Evolutionary conservation across 1,140 invertebrate species (phyloP).

Genomic region (Euglossa dilemma): DNA sequence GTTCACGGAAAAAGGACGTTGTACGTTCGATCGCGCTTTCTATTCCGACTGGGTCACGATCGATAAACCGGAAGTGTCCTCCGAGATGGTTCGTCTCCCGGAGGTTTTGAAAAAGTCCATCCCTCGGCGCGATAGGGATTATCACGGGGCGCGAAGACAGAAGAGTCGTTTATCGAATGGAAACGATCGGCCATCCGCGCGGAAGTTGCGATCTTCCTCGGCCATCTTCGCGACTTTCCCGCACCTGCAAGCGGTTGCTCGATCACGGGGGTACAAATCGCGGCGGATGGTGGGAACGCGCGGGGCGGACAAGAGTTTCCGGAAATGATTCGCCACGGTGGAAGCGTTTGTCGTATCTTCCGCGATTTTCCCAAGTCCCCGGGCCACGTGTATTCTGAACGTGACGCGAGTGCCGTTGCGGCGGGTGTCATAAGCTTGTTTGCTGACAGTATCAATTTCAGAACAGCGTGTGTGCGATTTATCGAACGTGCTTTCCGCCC

Average conservation of each 20-base stretch:
- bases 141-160: not conserved
- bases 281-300: too few relatives aligned
- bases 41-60: too few relatives aligned
- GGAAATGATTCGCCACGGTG: slow-evolving; percentile 35
- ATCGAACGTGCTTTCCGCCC: slow-evolving; percentile 69
- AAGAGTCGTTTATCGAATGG: not conserved
- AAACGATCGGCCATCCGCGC: not conserved
- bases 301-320: slow-evolving; percentile 9
- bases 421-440: slow-evolving; percentile 70
- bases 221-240: too few relatives aligned
- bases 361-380: slow-evolving; percentile 53
- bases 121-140: not conserved
- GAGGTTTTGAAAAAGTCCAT: too few relatives aligned
- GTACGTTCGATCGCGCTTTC: too few relatives aligned
- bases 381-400: slow-evolving; percentile 64
- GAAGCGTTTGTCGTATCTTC: slow-evolving; percentile 42
- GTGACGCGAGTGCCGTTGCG: slow-evolving; percentile 65
- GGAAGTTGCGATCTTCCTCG: not conserved
- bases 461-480: slow-evolving; percentile 71
- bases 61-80: too few relatives aligned
- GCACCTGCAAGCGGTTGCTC: not conserved
- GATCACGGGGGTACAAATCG: not conserved
- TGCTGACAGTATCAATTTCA: slow-evolving; percentile 77
- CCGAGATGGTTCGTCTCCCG: too few relatives aligned
- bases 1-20: too few relatives aligned